Base-by-base conservation (phyloP, 2,888 invertebrate species). In the Epinotia bilunana region DNA sequence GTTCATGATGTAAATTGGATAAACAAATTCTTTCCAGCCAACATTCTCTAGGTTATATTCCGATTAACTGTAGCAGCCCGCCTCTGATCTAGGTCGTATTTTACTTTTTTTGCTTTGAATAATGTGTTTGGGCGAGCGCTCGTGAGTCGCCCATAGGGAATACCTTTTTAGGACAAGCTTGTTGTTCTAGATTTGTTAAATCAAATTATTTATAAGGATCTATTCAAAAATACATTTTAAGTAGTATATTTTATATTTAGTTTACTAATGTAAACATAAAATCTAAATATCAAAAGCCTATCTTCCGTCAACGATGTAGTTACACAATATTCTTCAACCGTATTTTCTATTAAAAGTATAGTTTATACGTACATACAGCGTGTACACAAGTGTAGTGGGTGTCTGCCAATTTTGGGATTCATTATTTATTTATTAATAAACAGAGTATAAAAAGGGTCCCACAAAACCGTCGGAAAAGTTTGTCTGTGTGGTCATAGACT, bases 71-170 rank as follows among this genome's bases (percentile, higher is more conserved):
- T 73, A 73, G n/a, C 61, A 46, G 63, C 53, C 62, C 46, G 61
- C 23, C 58, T 60, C 58, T 73, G 62, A 73, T 68, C 62, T 68
- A 68, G 73, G 74, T 63, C 63, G 46, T 63, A 57, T 74, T 74
- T 63, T 63, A 57, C 62, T 74, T 74, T 57, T 73, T 63, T 73
- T 57, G 55, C 72, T 61, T 63, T 69, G 69, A 74, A 69, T 74
- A 58, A 74, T 69, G 74, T 58, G 62, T 53, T 68, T 46, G 73
- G 62, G 57, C 63, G 46, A n/a, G 71, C 18, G 72, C 69, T 74
- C 69, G 68, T 33, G 69, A 49, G 63, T 57, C 55, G 53, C 53
- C 73, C 12, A 18, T 58, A 58, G 74, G 74, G 74, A 63, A 63
- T 74, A 57, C 55, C 73, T 68, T 62, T 73, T 68, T 57, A 46